Evolutionary conservation across 1,140 invertebrate genomes (phyloP).

Genomic region (Campoletis sonorensis): DNA sequence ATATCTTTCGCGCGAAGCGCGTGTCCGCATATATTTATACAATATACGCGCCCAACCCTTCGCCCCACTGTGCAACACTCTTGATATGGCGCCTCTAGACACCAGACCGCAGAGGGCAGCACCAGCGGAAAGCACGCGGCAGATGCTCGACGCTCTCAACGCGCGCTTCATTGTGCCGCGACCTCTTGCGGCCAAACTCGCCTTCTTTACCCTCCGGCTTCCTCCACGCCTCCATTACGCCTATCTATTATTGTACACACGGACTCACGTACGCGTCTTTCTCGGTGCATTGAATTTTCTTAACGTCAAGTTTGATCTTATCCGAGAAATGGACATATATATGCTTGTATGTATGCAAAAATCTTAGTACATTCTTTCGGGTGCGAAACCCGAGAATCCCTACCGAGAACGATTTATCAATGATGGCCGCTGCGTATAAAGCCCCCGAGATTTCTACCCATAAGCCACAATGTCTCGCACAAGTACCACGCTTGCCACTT

Average conservation of each 20-base stretch:
- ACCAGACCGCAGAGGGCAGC: background rate
- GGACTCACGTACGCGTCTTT: background rate
- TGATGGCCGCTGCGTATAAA: background rate
- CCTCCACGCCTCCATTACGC: constrained; percentile 38
- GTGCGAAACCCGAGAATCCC: background rate
- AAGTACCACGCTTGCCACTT: constrained; percentile 12
- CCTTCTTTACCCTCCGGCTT: background rate
- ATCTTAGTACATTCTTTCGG: constrained; percentile 12
- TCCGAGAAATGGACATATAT: background rate
- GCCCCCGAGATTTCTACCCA: background rate
- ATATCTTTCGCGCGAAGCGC: constrained; percentile 1
- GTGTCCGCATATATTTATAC: background rate
- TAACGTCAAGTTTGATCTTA: constrained; percentile 34
- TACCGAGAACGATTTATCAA: constrained; percentile 9
- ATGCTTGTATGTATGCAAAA: background rate
- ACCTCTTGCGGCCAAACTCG: constrained; percentile 19
- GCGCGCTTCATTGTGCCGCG: constrained; percentile 32
- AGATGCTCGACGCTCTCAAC: constrained; percentile 26
- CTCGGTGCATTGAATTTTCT: constrained; percentile 31
- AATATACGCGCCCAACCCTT: background rate
- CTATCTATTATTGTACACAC: constrained; percentile 24
- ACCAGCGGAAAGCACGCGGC: background rate
- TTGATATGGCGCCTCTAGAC: constrained; percentile 26
- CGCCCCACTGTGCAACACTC: background rate
- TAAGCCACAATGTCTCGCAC: constrained; percentile 8